phyloP scores from a whole-genome alignment of 2,113 vertebrate species.

The Thalassoma bifasciatum region DNA sequence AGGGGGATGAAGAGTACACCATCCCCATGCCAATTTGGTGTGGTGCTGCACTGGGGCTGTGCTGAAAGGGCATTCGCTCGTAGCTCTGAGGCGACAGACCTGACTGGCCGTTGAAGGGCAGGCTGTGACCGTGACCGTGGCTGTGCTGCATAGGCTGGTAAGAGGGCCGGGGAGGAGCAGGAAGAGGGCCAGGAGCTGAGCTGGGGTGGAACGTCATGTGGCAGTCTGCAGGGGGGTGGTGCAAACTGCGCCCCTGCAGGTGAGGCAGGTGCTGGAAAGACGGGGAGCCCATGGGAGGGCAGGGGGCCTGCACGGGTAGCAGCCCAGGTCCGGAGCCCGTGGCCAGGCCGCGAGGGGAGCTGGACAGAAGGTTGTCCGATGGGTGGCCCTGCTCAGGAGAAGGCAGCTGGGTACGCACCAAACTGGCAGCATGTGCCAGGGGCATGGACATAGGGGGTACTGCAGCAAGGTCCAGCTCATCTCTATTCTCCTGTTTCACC shows the following conservation, averaged over 20 bases:
- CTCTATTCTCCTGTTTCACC: constrained; percentile 95
- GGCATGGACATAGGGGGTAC: constrained; percentile 86
- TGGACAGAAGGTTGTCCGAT: constrained; percentile 87
- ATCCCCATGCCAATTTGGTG: constrained; percentile 88
- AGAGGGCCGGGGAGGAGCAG: constrained; percentile 85
- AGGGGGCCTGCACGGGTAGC: constrained; percentile 84
- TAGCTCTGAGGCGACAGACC: constrained; percentile 91
- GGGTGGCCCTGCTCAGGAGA: constrained; percentile 90
- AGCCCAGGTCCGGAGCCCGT: constrained; percentile 88
- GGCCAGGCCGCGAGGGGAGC: constrained; percentile 88
- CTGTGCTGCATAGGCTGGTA: constrained; percentile 91
- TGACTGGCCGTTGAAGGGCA: constrained; percentile 91
- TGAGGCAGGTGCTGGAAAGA: constrained; percentile 90
- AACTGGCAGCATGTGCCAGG: constrained; percentile 81
- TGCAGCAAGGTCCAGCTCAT: constrained; percentile 89
- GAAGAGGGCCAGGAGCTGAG: constrained; percentile 79
- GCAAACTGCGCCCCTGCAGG: constrained; percentile 88
- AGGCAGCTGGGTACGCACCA: constrained; percentile 88
- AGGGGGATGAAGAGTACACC: constrained; percentile 89
- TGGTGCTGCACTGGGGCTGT: constrained; percentile 85
- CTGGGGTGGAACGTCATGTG: constrained; percentile 90
- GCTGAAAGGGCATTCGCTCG: constrained; percentile 90
- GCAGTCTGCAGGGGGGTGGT: constrained; percentile 88
- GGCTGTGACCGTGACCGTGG: constrained; percentile 63
- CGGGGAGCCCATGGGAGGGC: constrained; percentile 87